A percentile compares a stretch with the other conserved stretches of the same genome.
Evolutionary conservation across 2,888 invertebrate species (phyloP).

Genomic region (Noctua janthina): DNA sequence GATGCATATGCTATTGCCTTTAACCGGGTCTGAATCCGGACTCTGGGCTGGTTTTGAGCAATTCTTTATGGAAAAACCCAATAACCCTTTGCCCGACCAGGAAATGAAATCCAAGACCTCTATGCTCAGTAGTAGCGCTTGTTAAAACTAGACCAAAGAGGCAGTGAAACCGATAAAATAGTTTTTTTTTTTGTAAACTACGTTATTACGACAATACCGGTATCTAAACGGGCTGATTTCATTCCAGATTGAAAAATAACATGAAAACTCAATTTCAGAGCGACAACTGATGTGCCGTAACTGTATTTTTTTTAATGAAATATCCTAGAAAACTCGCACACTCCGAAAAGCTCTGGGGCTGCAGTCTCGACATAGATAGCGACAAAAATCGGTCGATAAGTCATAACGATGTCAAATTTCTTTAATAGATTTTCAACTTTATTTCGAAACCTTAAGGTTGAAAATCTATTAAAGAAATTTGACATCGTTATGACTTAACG

Average conservation of each 20-base stretch:
- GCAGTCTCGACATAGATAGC: no score
- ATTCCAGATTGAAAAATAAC: conserved; percentile 23
- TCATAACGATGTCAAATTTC: no score
- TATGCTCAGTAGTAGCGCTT: background rate
- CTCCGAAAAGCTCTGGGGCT: no score
- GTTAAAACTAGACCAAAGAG: background rate
- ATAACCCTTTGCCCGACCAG: background rate
- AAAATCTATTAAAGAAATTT: no score
- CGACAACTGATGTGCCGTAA: background rate
- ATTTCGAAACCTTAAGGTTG: no score
- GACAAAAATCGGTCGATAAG: no score
- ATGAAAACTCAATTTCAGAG: conserved; percentile 19
- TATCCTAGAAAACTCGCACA: no score
- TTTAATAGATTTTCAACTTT: no score
- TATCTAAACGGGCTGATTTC: conserved; percentile 6
- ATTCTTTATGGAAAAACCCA: background rate
- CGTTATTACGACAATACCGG: background rate
- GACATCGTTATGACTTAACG: no score
- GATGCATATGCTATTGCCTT: no score
- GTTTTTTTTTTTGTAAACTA: background rate
- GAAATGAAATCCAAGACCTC: background rate
- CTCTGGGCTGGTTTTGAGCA: no score
- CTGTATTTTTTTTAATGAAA: background rate
- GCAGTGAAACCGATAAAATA: background rate
- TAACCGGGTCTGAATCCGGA: no score